phyloP scores from a whole-genome alignment of 2,888 invertebrate genomes.

The Nephrotoma flavescens region DNA sequence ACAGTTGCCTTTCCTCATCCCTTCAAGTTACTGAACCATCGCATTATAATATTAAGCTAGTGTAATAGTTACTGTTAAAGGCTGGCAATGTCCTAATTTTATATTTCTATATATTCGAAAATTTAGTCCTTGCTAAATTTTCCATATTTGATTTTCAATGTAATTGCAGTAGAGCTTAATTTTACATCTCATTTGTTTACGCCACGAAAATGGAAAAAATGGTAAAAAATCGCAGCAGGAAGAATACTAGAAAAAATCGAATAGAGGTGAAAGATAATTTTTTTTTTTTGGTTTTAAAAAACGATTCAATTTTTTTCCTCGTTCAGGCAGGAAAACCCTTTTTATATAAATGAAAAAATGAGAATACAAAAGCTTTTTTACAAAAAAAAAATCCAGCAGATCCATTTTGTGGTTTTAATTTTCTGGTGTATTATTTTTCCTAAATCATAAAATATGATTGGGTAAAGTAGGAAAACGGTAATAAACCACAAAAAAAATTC shows the following conservation, averaged over 20 bases:
- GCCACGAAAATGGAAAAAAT: not conserved
- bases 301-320: not conserved
- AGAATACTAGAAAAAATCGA: not conserved
- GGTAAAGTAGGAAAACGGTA: slow-evolving; percentile 3
- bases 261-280: not conserved
- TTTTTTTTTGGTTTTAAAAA: not conserved
- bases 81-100: too few species aligned
- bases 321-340: not conserved
- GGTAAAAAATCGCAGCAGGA: not conserved
- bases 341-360: not conserved
- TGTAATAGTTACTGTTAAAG: too few species aligned
- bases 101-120: too few species aligned
- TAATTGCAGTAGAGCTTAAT: not conserved
- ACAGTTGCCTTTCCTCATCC: too few species aligned
- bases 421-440: not conserved
- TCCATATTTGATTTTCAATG: not conserved
- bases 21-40: too few species aligned
- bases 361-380: not conserved
- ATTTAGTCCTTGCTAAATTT: not conserved
- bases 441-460: not conserved
- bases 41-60: too few species aligned
- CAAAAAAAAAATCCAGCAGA: not conserved
- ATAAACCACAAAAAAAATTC: slow-evolving; percentile 3
- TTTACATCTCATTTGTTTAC: not conserved
- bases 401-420: not conserved